Evolutionary conservation across 2,888 invertebrate genomes (phyloP), one percentile per base, ranked within the genome.

Genomic region (Rhaphigaster nebulosa): DNA sequence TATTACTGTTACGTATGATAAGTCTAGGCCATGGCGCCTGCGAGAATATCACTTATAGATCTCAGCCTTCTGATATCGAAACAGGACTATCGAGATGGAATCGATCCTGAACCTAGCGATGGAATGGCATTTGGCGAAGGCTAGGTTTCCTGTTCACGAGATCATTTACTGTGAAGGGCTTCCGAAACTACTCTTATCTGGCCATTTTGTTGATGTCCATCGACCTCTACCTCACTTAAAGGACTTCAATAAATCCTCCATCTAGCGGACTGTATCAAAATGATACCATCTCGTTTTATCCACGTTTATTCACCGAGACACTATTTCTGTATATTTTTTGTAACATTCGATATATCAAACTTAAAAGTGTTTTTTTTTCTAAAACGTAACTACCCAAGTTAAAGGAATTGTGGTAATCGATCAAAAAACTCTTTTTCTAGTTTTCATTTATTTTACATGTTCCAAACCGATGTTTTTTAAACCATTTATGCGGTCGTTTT

Each of bases 111-210:
- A 34, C 34, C 34, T 23, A 4, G 34, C 18, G 70, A 76, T 38
- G 38, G 38, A 38, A 38, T 23, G 34, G 38, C 29, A 34, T 34
- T 38, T 10, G 65, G 29, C 12, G 29, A 29, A 65, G 65, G 65
- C 29, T 65, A 76, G 34, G 23, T 76, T 76, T 76, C 70, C 70
- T 38, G 34, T 76, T 76, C 70, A 76, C 70, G 70, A 76, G 34
- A 76, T 4, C 70, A 76, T 38, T 76, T 20, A 15, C 70, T 38
- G 6, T 1, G 20, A 76, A 76, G 70, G 34, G 29, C 38, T 76
- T 76, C 70, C 70, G 34, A 20, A 20, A 76, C 34, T 12, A 8
- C 34, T 38, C 70, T 76, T 76, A 76, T 76, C 70, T 38, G 20
- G 20, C 34, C 70, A 76, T 76, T 76, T 76, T 38, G 70, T 38